Evolutionary conservation across 1,140 invertebrate genomes (phyloP), one percentile per base, ranked within the genome.

Genomic region (Cephus cinctus): DNA sequence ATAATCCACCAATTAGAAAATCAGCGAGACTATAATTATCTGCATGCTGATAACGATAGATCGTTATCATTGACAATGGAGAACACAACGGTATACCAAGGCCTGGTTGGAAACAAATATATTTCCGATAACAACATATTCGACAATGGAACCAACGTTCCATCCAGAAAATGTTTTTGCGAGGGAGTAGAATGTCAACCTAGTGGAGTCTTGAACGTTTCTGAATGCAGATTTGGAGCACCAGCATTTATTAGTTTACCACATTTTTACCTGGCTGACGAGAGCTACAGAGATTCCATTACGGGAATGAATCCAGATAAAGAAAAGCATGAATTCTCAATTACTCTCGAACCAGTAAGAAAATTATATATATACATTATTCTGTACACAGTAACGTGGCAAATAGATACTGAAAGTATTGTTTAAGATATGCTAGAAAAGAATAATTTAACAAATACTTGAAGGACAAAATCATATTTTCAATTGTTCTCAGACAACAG

Each of bases 211-310:
- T 76, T 88, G 47, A 85, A 88, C 65, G 84, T 89, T 31, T 84
- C 86, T 2, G 72, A 73, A 8, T 89, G 88, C 46, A 82, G 86
- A 56, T 86, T 76, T 57, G 84, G 85, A 23, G 85, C 89, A 8
- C 92, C 92, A 0, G 84, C 88, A 1, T 92, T 87, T 59, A 76
- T 92, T 18, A 92, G 91, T 5, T 85, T 87, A 47, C 93, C 93
- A 0, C 93, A 96, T 69, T 96, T 94, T 77, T 86, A 89, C 63
- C 71, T 87, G 48, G 90, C 85, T 1, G 90, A 94, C 69, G 71
- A 81, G 0, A 80, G 67, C 44, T 87, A 92, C 40, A 47, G 66
- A 6, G 52, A 86, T 9, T 69, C 75, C 2, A 81, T 95, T 1
- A 63, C 70, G 0, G 92, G 92, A 19, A 73, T 95, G 72, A 56